Base-by-base conservation (phyloP, 2,113 vertebrate genomes). In the Fulica atra region DNA sequence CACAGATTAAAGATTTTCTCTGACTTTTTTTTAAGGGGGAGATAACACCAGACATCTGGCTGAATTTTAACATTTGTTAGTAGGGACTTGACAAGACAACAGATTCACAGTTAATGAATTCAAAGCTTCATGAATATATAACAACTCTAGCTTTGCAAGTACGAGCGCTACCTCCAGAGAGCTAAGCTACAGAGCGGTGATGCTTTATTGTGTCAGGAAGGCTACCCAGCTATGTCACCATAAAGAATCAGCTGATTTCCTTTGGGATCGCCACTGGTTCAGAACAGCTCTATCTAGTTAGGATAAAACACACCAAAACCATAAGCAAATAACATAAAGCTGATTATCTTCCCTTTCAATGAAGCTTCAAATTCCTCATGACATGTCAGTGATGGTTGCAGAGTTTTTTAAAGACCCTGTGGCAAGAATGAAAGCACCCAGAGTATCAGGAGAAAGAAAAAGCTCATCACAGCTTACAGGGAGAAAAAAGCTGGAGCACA, bases 101-200 rank as follows among this genome's bases (percentile, higher is more conserved):
- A 92, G 76, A 91, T 92, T 93, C 91, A 65, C 83, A 92, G 92
- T 69, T 97, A 96, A 97, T 95, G 86, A 93, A 96, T 95, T 97
- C 97, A 95, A 95, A 92, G 57, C 38, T 65, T 89, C 78, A 95
- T 93, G 96, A 96, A 94, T 96, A 94, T 84, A 93, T 90, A 96
- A 88, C n/a, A 92, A 81, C 76, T 88, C 76, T 28, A 72, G 81
- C 72, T 84, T 76, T 68, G 33, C 1, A 1, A 91, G 65, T 72
- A 59, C 21, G 46, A 95, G 61, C 2, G 0, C 17, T 90, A 81
- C 87, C 96, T 96, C 94, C 79, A 86, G 88, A 96, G 88, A 91
- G 74, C 72, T 88, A 71, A 87, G 66, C 72, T 70, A 63, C 53
- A 50, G 87, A 93, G 81, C 26, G 3, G 53, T 35, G 85, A 87